These are phyloP conservation scores for Eurytoma californica DNA, from an alignment of 2,888 invertebrate genomes.

Conservation along the genomic window DNA sequence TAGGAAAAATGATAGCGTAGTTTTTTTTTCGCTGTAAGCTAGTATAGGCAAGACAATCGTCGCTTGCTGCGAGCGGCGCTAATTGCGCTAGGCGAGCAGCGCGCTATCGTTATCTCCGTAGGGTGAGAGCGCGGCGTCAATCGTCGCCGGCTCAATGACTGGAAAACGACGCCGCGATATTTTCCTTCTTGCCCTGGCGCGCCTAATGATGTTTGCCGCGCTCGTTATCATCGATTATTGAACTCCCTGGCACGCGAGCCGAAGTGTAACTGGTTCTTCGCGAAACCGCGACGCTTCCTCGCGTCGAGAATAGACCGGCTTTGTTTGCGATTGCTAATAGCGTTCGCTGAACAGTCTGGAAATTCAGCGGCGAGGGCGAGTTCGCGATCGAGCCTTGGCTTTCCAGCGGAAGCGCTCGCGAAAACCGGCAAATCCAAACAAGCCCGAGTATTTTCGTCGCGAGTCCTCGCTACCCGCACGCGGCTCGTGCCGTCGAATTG, in stretches of 20 bases:
- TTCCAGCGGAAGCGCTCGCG: background rate
- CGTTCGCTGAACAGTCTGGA: too few species aligned
- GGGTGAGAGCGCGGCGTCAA: background rate
- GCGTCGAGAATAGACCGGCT: background rate
- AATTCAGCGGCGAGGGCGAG: too few species aligned
- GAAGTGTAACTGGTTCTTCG: too few species aligned
- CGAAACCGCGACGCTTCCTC: background rate
- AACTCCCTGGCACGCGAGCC: conserved; percentile 7
- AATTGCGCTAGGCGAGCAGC: background rate
- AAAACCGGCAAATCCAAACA: conserved; percentile 44
- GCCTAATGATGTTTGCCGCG: background rate
- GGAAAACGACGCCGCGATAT: conserved; percentile 37
- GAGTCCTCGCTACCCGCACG: background rate
- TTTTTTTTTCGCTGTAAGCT: too few species aligned
- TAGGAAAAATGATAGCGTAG: too few species aligned
- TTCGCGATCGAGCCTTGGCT: background rate
- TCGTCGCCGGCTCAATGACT: conserved; percentile 11
- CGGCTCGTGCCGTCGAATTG: background rate
- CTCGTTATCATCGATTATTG: background rate
- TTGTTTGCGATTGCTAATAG: too few species aligned
- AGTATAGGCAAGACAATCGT: too few species aligned
- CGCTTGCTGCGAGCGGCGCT: background rate
- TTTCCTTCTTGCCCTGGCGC: conserved; percentile 7
- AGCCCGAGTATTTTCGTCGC: conserved; percentile 51
- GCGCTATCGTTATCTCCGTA: conserved; percentile 17